Conservation (phyloP, 1,140 invertebrate genomes). For the Caenorhabditis inopinata region DNA sequence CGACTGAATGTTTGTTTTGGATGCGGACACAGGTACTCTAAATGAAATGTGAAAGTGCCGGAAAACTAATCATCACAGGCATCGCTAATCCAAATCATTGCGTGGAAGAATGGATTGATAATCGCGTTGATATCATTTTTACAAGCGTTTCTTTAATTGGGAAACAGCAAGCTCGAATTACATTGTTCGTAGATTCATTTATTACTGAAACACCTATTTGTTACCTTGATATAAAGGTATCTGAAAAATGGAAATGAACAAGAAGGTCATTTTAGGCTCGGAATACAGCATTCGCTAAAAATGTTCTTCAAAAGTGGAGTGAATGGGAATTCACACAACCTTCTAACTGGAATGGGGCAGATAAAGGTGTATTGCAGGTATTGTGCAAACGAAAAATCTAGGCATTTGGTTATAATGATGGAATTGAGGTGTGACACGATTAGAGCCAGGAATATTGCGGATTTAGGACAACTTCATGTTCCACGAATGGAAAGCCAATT, state of each 20-base stretch:
- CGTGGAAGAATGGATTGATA: constrained; percentile 59
- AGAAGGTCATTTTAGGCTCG: constrained; percentile 20
- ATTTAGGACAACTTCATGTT: constrained; percentile 53
- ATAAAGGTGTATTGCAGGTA: constrained; percentile 56
- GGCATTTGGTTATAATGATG: background rate
- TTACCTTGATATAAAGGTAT: too few species aligned
- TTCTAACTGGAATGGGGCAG: constrained; percentile 54
- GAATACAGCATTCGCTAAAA: constrained; percentile 51
- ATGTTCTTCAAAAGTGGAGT: constrained; percentile 55
- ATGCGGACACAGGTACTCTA: constrained; percentile 54
- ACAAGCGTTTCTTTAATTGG: constrained; percentile 59
- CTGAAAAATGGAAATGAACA: background rate
- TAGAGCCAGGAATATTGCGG: constrained; percentile 50
- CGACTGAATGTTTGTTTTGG: constrained; percentile 59
- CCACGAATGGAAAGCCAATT: constrained; percentile 48
- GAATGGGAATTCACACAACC: constrained; percentile 57
- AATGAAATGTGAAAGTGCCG: background rate
- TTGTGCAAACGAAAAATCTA: too few species aligned
- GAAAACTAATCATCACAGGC: background rate
- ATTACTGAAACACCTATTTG: too few species aligned
- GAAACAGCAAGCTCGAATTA: constrained; percentile 58
- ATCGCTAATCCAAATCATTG: constrained; percentile 60
- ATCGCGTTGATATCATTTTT: constrained; percentile 55
- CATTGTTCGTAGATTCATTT: constrained; percentile 44
- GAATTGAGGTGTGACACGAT: constrained; percentile 43